Evolutionary conservation across 2,888 invertebrate species (phyloP), one percentile per base, ranked within the genome.

Genomic region (Cephus sareptanus): DNA sequence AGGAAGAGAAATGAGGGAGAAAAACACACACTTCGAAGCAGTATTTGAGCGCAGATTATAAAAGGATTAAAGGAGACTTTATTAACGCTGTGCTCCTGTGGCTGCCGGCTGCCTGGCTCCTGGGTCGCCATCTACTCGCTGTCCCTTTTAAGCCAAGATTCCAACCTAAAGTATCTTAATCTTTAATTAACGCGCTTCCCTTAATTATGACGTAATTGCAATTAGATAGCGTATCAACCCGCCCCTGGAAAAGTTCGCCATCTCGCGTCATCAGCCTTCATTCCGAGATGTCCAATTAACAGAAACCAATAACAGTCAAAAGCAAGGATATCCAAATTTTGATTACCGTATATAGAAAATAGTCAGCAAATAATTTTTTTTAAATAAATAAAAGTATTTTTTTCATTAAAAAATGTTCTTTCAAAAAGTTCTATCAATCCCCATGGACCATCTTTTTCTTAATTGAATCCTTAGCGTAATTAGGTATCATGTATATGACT

Each of bases 161-260:
- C 79, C 78, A 75, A 81, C 79, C 82, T 82, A 80, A 84, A 85
- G 85, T 87, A 87, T 87, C 87, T 86, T 88, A 86, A 88, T 88
- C 87, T 88, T 87, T 87, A 87, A 88, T 89, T 88, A 88, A 86
- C 78, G 77, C 84, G 84, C 81, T 78, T 74, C 79, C 80, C 85
- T 83, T 85, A 85, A 87, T 87, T 87, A 87, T 86, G 75, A 76
- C 78, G 78, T 78, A 87, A 87, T 87, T 87, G 84, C 83, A 87
- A 86, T 85, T 87, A 85, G 82, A 86, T 76, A 74, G 71, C 73
- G 76, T 83, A 85, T 70, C 78, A 73, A 56, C n/a, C 75, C 76
- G 73, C 73, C 75, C 73, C 75, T 73, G 73, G 76, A 31, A 75
- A 73, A 78, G 75, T 78, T 76, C 74, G 75, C 68, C 77, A 40